Percentiles rank a stretch among this genome's conserved stretches.
Conservation (phyloP, 1,140 invertebrate species). For the Sminthurides bifidus region DNA sequence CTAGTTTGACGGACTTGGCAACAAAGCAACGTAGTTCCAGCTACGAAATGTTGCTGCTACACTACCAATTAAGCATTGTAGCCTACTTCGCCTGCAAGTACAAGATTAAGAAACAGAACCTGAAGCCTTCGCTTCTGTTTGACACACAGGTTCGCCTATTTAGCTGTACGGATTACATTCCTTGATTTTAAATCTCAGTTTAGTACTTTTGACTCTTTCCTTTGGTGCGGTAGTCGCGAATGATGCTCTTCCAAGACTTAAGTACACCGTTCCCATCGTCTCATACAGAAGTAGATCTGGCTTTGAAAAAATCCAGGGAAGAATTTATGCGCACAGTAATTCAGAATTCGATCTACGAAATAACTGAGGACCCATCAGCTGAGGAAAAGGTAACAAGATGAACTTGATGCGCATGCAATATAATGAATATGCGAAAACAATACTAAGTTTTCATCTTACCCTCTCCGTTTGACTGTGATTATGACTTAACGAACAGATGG, state of each 20-base stretch:
- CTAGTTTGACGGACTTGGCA: slow-evolving; percentile 60
- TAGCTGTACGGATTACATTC: neutral
- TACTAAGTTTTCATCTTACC: neutral
- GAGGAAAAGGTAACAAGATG: neutral
- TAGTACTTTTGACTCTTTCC: neutral
- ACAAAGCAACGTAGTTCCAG: slow-evolving; percentile 59
- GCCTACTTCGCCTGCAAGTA: slow-evolving; percentile 67
- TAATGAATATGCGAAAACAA: slow-evolving; percentile 37
- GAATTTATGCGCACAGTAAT: slow-evolving; percentile 26
- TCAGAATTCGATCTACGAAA: slow-evolving; percentile 18
- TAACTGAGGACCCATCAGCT: slow-evolving; percentile 22
- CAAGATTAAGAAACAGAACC: slow-evolving; percentile 57
- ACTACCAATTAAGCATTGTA: slow-evolving; percentile 60
- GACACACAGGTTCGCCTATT: slow-evolving; percentile 47
- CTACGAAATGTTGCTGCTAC: slow-evolving; percentile 60
- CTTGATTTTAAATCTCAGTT: neutral
- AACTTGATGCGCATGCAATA: neutral
- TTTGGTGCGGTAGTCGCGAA: slow-evolving; percentile 16
- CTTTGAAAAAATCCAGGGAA: slow-evolving; percentile 25
- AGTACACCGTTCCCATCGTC: slow-evolving; percentile 21
- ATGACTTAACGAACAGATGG: no score
- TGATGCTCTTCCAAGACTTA: slow-evolving; percentile 26
- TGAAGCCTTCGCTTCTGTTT: slow-evolving; percentile 58
- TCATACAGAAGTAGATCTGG: slow-evolving; percentile 29
- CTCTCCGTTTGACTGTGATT: neutral